Evolutionary conservation across 2,888 invertebrate genomes (phyloP).

Genomic region (Drosophila affinis): DNA sequence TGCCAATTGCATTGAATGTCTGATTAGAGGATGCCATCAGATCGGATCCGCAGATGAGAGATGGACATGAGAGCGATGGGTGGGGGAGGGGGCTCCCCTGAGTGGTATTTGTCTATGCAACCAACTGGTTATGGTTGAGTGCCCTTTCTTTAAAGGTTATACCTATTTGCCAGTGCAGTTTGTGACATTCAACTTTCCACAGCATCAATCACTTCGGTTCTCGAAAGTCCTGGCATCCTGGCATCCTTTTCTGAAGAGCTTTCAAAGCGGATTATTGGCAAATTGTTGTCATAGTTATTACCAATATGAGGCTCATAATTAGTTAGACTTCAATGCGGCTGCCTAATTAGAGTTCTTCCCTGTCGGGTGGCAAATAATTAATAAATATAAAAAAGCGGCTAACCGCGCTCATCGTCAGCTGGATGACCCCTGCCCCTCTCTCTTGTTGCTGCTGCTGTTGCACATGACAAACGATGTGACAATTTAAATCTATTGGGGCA

Average conservation of each 20-base stretch:
- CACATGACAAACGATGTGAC: slow-evolving; percentile 76
- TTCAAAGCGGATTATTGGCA: slow-evolving; percentile 48
- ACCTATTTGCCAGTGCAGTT: too few relatives aligned
- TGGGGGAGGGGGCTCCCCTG: background rate
- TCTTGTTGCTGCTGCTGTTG: slow-evolving; percentile 23
- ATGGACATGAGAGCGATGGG: slow-evolving; percentile 9
- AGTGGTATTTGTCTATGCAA: slow-evolving; percentile 1
- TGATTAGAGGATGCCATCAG: slow-evolving; percentile 33
- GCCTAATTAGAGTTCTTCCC: slow-evolving; percentile 27
- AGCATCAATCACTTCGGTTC: background rate
- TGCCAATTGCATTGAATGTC: slow-evolving; percentile 45
- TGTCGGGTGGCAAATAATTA: slow-evolving; percentile 38
- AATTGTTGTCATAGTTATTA: slow-evolving; percentile 46
- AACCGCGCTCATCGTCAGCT: slow-evolving; percentile 11
- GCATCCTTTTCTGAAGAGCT: slow-evolving; percentile 13
- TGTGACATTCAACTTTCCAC: background rate
- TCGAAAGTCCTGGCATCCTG: background rate
- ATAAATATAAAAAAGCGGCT: slow-evolving; percentile 37
- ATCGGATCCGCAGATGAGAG: background rate
- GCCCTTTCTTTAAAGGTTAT: background rate
- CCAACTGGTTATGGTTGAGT: too few relatives aligned
- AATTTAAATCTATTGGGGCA: slow-evolving; percentile 78
- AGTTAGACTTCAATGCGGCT: slow-evolving; percentile 29
- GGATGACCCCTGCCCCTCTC: background rate
- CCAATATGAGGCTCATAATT: slow-evolving; percentile 31